Conservation (phyloP, 2,113 vertebrate genomes). For the Echinops telfairi region DNA sequence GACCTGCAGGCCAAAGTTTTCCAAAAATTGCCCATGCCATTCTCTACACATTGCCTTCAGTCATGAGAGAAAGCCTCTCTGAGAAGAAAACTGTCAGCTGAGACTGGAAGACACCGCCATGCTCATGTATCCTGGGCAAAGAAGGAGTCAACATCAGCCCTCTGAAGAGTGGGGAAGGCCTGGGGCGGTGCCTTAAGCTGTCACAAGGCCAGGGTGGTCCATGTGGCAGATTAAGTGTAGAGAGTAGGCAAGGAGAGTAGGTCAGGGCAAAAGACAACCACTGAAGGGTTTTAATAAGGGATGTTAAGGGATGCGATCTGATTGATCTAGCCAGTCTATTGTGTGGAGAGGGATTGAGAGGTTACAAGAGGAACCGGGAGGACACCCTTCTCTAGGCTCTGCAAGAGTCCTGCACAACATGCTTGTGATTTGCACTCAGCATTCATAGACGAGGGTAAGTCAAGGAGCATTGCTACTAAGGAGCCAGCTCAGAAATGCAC, state of each 20-base stretch:
- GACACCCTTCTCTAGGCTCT: not conserved
- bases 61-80: not conserved
- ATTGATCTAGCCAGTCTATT: not conserved
- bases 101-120: not conserved
- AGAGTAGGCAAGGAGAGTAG: not conserved
- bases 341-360: not conserved
- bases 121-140: slow-evolving; percentile 30
- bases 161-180: not conserved
- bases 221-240: not conserved
- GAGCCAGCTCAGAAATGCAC: too few relatives aligned
- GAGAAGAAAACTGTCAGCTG: not conserved
- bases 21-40: not conserved
- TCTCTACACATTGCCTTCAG: not conserved
- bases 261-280: not conserved
- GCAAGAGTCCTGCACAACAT: not conserved
- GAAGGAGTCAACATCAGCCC: not conserved
- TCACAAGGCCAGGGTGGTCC: not conserved
- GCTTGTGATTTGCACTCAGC: not conserved
- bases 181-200: not conserved
- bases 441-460: not conserved
- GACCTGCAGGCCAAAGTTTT: not conserved
- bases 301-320: not conserved
- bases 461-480: too few relatives aligned
- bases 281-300: not conserved
- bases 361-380: not conserved